These are phyloP conservation scores for Cinclus mexicanus DNA, from an alignment of 2,113 vertebrate species.

Conservation along the genomic window DNA sequence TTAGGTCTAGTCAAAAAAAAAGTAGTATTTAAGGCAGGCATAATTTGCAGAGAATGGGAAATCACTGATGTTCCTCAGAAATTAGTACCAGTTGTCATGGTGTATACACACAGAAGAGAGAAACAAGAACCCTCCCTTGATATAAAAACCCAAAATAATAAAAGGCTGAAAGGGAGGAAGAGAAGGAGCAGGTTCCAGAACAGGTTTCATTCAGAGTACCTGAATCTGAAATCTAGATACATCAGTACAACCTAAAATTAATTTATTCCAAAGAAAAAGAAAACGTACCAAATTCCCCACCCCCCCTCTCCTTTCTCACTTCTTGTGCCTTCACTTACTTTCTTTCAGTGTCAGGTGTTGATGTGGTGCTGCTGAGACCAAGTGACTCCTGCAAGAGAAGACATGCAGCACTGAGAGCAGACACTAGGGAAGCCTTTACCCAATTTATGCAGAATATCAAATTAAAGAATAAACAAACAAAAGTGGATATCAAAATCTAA, in stretches of 20 bases:
- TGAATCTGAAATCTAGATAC: background rate
- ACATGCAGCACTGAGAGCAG: conserved; percentile 27
- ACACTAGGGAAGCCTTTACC: background rate
- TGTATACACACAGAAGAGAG: background rate
- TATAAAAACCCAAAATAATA: background rate
- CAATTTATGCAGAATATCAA: conserved; percentile 11
- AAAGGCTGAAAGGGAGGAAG: background rate
- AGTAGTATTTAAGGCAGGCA: background rate
- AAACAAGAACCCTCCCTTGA: background rate
- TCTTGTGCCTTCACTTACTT: conserved; percentile 82
- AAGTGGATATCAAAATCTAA: conserved; percentile 42
- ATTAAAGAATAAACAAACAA: conserved; percentile 28
- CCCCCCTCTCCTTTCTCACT: background rate
- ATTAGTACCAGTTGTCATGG: accelerated
- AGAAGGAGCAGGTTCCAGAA: background rate
- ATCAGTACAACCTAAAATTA: background rate
- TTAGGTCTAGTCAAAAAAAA: background rate
- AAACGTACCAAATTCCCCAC: background rate
- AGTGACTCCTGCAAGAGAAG: conserved; percentile 86
- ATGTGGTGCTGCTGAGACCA: conserved; percentile 87
- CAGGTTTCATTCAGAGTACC: background rate
- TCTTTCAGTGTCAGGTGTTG: conserved; percentile 93
- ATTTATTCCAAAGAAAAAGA: background rate
- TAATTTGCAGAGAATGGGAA: background rate
- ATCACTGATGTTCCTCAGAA: background rate